Base-by-base conservation (phyloP, 2,113 vertebrate species). In the Chamaea fasciata region DNA sequence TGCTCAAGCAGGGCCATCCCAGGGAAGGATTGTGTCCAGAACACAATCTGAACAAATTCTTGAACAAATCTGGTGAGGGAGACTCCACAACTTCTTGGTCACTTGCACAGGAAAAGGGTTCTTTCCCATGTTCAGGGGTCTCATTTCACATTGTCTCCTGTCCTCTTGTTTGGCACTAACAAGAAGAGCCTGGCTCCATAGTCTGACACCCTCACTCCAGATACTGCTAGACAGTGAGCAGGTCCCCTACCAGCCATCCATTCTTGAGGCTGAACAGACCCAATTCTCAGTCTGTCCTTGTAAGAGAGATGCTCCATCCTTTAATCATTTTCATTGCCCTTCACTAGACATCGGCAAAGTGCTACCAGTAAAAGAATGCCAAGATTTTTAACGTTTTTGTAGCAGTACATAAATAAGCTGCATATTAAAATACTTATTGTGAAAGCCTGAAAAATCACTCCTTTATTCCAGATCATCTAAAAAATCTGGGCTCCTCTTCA, bases 371-470 rank as follows among this genome's bases (percentile, higher is more conserved):
- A 63, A 59, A 79, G 55, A 83, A 71, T 41, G 27, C 27, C 83
- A 91, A 69, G 27, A 50, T 74, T 13, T 46, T 56, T n/a, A 56
- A 35, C 10, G 31, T 77, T 78, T 90, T 76, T 89, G 31, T 64
- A 85, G 17, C 24, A 68, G 49, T 60, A 35, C 21, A 60, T 77
- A 91, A 94, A 82, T 28, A 92, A 95, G 5, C 24, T 46, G 10
- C 39, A 49, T 52, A 75, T 94, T 95, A 83, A 92, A 92, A 94
- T 77, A 70, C 8, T 31, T 91, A 28, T 3, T 64, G 5, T 57
- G 64, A 83, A 90, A 87, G 18, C 13, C 27, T 91, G 77, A 87
- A 90, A 94, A 94, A 93, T 83, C 60, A 83, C n/a, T 93, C 39
- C 37, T 90, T 70, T 86, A 47, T 90, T 93, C 52, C 76, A 89